Evolutionary conservation across 2,797 vertebrate genomes (phyloP).

Genomic region (Xerus rutilus): DNA sequence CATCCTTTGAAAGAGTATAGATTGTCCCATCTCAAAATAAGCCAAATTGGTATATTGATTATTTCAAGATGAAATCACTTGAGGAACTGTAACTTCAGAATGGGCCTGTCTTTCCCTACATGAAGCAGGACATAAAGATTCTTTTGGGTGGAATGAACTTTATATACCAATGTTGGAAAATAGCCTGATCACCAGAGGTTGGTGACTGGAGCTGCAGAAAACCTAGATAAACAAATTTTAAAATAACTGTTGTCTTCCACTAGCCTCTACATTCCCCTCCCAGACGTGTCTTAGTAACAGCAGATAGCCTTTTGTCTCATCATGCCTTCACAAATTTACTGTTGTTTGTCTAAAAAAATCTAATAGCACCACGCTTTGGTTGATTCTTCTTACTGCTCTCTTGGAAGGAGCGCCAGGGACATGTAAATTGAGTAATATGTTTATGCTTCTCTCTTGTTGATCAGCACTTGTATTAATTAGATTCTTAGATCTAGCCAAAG

Average conservation of each 20-base stretch:
- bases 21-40: background rate
- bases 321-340: background rate
- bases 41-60: background rate
- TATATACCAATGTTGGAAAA: background rate
- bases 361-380: background rate
- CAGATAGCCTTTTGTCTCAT: background rate
- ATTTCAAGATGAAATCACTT: background rate
- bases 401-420: background rate
- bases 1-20: background rate
- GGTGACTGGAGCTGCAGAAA: background rate
- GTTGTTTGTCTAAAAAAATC: background rate
- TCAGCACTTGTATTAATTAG: background rate
- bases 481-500: background rate
- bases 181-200: background rate
- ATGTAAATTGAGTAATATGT: background rate
- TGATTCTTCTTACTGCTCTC: background rate
- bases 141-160: background rate
- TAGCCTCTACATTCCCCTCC: too few species aligned
- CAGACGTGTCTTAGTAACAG: background rate
- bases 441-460: background rate
- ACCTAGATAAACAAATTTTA: background rate
- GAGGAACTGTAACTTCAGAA: background rate
- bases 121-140: background rate
- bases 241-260: background rate
- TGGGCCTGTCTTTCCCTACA: background rate